Evolutionary conservation across 2,797 vertebrate genomes (phyloP).

Genomic region (Acipenser oxyrinchus): DNA sequence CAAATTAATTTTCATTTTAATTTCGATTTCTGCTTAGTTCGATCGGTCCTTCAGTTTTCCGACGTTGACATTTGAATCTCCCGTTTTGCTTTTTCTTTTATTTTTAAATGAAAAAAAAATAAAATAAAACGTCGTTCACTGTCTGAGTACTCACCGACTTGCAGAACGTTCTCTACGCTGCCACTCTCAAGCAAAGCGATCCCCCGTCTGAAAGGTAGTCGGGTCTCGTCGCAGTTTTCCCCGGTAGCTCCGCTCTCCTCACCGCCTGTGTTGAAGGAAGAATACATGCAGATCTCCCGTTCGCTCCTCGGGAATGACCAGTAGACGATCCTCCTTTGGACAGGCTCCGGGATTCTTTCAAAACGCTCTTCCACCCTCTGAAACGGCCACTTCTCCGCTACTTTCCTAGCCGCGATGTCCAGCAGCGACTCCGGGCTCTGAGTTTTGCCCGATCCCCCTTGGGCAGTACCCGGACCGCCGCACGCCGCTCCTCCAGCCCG

Average conservation of each 20-base stretch:
- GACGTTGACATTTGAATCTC: background rate
- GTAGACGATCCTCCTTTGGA: slow-evolving; percentile 89
- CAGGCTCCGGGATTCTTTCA: slow-evolving; percentile 90
- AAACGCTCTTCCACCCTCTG: slow-evolving; percentile 90
- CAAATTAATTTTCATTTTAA: slow-evolving; percentile 13
- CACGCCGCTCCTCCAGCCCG: slow-evolving; percentile 65
- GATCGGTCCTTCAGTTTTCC: background rate
- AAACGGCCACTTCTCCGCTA: slow-evolving; percentile 95
- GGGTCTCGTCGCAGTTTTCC: slow-evolving; percentile 74
- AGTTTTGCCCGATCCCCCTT: slow-evolving; percentile 71
- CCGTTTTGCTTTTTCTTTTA: background rate
- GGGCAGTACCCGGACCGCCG: slow-evolving; percentile 49
- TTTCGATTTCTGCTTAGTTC: background rate
- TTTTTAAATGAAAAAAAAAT: slow-evolving; percentile 5
- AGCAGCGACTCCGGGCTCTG: slow-evolving; percentile 82
- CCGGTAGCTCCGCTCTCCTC: slow-evolving; percentile 62
- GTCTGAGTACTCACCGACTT: slow-evolving; percentile 82
- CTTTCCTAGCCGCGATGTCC: slow-evolving; percentile 86
- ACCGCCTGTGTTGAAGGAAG: slow-evolving; percentile 81
- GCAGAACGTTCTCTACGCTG: slow-evolving; percentile 91
- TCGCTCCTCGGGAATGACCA: slow-evolving; percentile 95
- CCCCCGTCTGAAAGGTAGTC: slow-evolving; percentile 84
- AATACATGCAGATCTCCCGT: slow-evolving; percentile 93
- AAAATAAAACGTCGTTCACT: slow-evolving; percentile 2
- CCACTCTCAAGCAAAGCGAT: slow-evolving; percentile 82